A percentile compares a stretch with the other conserved stretches of the same genome.
These are phyloP conservation scores for Erythrocebus patas DNA, from an alignment of 2,113 vertebrate genomes.

Conservation along the genomic window DNA sequence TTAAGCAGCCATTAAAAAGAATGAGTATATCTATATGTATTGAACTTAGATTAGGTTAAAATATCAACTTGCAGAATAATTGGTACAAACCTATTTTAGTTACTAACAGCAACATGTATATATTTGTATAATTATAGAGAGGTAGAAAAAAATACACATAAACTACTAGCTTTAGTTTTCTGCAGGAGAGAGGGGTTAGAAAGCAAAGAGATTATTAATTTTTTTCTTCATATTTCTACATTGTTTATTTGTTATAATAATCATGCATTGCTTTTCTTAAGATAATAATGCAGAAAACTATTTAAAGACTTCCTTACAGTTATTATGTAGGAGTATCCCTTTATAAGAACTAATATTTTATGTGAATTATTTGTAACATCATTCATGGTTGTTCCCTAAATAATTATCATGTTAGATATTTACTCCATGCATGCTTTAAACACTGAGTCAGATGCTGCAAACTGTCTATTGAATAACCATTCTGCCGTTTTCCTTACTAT, in stretches of 20 bases:
- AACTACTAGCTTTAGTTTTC: background rate
- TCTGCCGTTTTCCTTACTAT: background rate
- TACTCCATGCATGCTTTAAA: background rate
- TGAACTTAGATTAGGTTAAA: background rate
- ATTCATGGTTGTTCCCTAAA: background rate
- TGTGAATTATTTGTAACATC: background rate
- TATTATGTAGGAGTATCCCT: background rate
- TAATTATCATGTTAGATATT: background rate
- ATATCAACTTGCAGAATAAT: background rate
- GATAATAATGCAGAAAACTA: background rate
- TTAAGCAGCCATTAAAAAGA: conserved; percentile 31
- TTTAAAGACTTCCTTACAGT: background rate
- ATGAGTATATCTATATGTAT: background rate
- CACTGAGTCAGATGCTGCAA: background rate
- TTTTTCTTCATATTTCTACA: background rate
- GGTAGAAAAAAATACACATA: background rate
- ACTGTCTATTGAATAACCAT: background rate
- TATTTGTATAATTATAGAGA: background rate
- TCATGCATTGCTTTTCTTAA: background rate
- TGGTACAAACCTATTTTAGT: background rate
- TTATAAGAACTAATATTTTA: background rate
- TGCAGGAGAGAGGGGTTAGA: background rate
- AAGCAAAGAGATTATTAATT: background rate
- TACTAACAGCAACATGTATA: background rate
- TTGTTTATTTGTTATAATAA: background rate